Evolutionary conservation across 2,113 vertebrate genomes (phyloP), one percentile per base, ranked within the genome.

Genomic region (Vidua macroura): DNA sequence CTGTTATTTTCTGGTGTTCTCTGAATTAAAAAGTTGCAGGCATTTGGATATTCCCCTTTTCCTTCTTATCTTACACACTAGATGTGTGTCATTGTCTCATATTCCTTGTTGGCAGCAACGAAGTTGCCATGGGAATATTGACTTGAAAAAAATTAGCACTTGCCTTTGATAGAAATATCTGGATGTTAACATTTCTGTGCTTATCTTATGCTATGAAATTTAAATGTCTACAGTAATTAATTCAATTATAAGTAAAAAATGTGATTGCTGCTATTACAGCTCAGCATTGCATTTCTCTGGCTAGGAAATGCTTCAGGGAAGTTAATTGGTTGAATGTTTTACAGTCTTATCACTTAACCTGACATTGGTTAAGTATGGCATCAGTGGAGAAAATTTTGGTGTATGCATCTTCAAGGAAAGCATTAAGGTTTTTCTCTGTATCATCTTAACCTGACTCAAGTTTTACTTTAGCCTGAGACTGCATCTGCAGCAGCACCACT

Each of bases 91-190:
- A 22, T 69, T 87, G 75, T 80, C 46, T 95, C 43, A 0, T 33
- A 35, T 39, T 59, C 30, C 37, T 72, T 73, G 39, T 49, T 68
- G 39, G 28, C 2, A 0, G 33, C 44, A 78, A 41, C 48, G 79
- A 91, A 95, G 91, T 87, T 95, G 78, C 87, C 51, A 52, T 87
- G 82, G 81, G 89, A 91, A 94, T 88, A 90, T 55, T 63, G 72
- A 49, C 67, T 88, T 51, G 74, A 73, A 94, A 92, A 58, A 90
- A 90, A n/a, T 41, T 80, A 85, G 62, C 58, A 39, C 62, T 92
- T 76, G 25, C 15, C 68, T 92, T 81, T 78, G 62, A 35, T 30
- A 62, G 58, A 74, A 87, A 51, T 58, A 80, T 77, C 53, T 86
- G 80, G 62, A 49, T 87, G 59, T 69, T 85, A 69, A 53, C 3